Conservation (phyloP, 2,797 vertebrate genomes). For the Acanthornis magna region DNA sequence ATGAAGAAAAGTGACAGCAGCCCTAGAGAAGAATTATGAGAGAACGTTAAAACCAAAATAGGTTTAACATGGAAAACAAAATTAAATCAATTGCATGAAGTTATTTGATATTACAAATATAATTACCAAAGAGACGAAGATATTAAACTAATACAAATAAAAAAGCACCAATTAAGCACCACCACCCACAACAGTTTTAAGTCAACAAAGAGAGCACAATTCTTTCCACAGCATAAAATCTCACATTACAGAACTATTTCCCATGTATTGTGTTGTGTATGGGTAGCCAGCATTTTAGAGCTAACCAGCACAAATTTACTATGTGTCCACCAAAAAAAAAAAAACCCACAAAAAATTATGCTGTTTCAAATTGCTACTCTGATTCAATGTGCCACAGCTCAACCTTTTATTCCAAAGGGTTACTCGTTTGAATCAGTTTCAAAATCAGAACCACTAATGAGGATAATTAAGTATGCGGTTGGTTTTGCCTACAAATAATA, state of each 20-base stretch:
- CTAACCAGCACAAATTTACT: not conserved
- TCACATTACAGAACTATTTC: not conserved
- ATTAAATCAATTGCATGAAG: not conserved
- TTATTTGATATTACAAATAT: not conserved
- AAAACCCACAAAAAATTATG: not conserved
- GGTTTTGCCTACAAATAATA: constrained; percentile 43
- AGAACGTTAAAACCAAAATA: not conserved
- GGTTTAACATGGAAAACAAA: not conserved
- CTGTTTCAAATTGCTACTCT: not conserved
- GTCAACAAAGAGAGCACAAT: not conserved
- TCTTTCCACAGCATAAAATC: not conserved
- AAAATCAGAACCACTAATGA: constrained; percentile 63
- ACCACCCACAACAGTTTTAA: not conserved
- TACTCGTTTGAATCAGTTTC: constrained; percentile 17
- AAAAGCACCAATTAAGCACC: not conserved
- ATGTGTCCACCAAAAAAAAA: not conserved
- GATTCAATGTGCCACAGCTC: not conserved
- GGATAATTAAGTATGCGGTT: constrained; percentile 64
- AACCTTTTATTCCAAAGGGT: constrained; percentile 40
- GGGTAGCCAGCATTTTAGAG: not conserved
- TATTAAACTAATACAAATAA: not conserved
- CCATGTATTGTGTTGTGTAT: not conserved
- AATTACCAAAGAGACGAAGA: not conserved
- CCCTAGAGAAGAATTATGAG: not conserved
- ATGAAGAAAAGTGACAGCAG: not conserved